Evolutionary conservation across 2,797 vertebrate genomes (phyloP), one percentile per base, ranked within the genome.

Genomic region (Rhinatrema bivittatum): DNA sequence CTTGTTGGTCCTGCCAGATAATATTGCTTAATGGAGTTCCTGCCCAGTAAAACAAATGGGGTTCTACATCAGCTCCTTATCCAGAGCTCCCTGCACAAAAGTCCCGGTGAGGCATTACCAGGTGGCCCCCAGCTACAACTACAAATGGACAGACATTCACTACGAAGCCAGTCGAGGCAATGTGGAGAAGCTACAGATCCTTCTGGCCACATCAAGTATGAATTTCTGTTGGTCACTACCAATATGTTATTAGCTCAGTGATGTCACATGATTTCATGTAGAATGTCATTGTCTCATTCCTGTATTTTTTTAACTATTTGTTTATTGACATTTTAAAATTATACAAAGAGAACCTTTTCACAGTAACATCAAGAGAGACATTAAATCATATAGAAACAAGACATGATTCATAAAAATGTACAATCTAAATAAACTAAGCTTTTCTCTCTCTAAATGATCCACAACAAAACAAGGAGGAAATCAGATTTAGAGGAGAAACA

Each of bases 141-240:
- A 67, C 33, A 47, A 63, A 29, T 67, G 63, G 67, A 70, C 67
- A 2, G 67, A 70, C 16, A 41, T 70, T 10, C 67, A 70, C 43
- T 70, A 64, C 9, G 60, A 66, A 29, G 63, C 63, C 16, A 70
- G 67, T 36, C 52, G 60, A 5, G 67, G 67, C 24, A 67, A 70
- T 13, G 37, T 67, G 28, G 54, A 60, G 21, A 67, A 43, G 17
- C 39, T 70, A 12, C 47, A 36, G 4, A 11, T 23, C 3, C 30
- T 65, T 15, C 54, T 65, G 19, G 39, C 15, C 37, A 50, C 44
- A 4, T 37, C 55, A 29, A 58, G 62, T 62, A 43, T 24, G 49
- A 29, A 11, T 24, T 15, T 13, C 9, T 13, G 7, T n/a, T n/a
- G n/a, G n/a, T n/a, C n/a, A n/a, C n/a, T n/a, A n/a, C n/a, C n/a